Evolutionary conservation across 2,797 vertebrate species (phyloP).

Genomic region (Acropternis orthonyx): DNA sequence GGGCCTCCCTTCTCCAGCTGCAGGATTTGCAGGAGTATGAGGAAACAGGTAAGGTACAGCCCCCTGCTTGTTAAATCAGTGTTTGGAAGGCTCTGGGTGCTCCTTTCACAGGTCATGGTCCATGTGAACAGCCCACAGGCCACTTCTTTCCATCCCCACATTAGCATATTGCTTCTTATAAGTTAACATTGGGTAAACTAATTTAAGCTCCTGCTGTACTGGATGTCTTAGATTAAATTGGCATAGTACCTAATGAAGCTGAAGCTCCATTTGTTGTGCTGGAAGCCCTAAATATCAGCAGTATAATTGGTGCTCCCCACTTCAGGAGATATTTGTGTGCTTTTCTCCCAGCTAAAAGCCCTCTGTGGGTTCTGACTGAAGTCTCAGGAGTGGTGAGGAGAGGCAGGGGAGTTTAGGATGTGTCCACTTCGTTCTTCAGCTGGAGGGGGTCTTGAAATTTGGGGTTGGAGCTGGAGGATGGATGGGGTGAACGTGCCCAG

Average conservation of each 20-base stretch:
- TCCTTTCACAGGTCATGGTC: fast-evolving
- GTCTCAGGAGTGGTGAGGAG: background rate
- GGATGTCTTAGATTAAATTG: conserved; percentile 56
- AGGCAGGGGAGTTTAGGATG: background rate
- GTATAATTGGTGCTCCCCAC: conserved; percentile 23
- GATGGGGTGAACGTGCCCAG: fast-evolving
- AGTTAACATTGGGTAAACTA: conserved; percentile 22
- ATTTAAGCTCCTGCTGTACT: conserved; percentile 63
- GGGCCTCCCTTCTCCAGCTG: fast-evolving
- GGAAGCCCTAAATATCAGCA: conserved; percentile 65
- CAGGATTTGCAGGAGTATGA: fast-evolving
- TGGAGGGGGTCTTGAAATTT: background rate
- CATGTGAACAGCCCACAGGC: background rate
- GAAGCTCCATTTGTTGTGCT: conserved; percentile 45
- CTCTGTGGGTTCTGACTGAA: background rate
- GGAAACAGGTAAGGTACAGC: background rate
- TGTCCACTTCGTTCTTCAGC: background rate
- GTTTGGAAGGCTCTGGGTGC: background rate
- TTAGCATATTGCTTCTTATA: conserved; percentile 29
- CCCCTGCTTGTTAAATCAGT: fast-evolving
- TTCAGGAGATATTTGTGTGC: background rate
- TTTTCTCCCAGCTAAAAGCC: background rate
- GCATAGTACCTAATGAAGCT: conserved; percentile 57
- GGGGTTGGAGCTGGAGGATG: background rate
- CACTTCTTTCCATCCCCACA: background rate